Evolutionary conservation across 2,888 invertebrate species (phyloP).

Genomic region (Nomada ruficornis): DNA sequence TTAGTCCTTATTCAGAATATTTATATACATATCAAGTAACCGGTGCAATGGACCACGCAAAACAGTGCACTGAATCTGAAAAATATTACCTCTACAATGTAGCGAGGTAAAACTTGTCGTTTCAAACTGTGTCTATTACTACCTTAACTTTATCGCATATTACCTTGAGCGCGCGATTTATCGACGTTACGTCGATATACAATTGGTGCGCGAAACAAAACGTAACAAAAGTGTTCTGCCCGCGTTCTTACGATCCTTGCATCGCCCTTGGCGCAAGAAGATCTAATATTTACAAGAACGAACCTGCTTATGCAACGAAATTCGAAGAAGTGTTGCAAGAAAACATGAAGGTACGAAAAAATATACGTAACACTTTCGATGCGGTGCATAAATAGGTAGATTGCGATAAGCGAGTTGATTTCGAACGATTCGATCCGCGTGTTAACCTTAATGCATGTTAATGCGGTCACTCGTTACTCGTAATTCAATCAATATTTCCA

Average conservation of each 20-base stretch:
- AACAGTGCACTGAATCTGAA: background rate
- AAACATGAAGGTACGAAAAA: conserved; percentile 20
- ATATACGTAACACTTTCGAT: conserved; percentile 30
- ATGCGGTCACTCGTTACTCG: background rate
- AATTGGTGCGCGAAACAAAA: conserved; percentile 3
- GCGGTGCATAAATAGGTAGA: conserved; percentile 7
- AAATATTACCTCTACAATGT: background rate
- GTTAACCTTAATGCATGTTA: background rate
- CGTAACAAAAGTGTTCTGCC: background rate
- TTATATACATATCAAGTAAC: conserved; percentile 69
- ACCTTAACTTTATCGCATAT: background rate
- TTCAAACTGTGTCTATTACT: too few relatives aligned
- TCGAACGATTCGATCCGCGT: background rate
- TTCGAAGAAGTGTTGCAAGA: conserved; percentile 35
- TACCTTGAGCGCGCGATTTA: conserved; percentile 2
- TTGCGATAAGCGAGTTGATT: background rate
- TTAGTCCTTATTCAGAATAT: conserved; percentile 53
- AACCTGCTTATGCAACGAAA: conserved; percentile 54
- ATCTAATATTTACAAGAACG: conserved; percentile 73
- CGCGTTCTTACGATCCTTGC: conserved; percentile 47
- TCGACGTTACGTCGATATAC: conserved; percentile 3
- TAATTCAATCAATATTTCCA: background rate
- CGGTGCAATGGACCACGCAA: conserved; percentile 53
- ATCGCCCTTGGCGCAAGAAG: conserved; percentile 62
- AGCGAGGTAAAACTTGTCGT: background rate